These are phyloP conservation scores for Misgurnus mizolepis DNA, from an alignment of 2,113 vertebrate species.

Conservation along the genomic window DNA sequence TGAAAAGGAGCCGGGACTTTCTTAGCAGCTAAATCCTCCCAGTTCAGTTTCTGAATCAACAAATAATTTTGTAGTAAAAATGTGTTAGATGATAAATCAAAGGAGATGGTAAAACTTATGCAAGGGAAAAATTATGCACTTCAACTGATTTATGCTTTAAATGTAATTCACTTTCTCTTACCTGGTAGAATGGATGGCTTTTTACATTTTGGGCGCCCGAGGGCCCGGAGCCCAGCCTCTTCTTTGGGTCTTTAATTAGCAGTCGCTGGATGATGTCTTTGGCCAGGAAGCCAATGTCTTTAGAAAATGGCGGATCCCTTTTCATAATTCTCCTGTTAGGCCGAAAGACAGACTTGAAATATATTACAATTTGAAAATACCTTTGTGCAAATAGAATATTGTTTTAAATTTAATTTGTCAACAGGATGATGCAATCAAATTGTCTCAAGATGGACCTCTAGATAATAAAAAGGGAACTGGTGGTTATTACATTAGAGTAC, in stretches of 20 bases:
- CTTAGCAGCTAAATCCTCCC: slow-evolving; percentile 94
- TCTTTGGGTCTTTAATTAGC: slow-evolving; percentile 92
- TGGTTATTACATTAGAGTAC: neutral
- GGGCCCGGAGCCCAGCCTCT: slow-evolving; percentile 88
- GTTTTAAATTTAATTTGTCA: neutral
- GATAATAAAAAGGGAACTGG: neutral
- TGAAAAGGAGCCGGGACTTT: slow-evolving; percentile 92
- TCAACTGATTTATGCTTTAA: neutral
- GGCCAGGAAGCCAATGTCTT: slow-evolving; percentile 86
- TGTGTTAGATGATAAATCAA: neutral
- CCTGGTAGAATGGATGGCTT: slow-evolving; percentile 96
- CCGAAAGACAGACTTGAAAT: slow-evolving; percentile 13
- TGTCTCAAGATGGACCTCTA: neutral
- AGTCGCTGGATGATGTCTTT: slow-evolving; percentile 92
- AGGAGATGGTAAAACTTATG: neutral
- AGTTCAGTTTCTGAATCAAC: slow-evolving; percentile 87
- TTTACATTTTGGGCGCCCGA: slow-evolving; percentile 88
- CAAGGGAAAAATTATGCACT: no score
- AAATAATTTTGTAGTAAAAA: neutral
- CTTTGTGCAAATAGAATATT: neutral
- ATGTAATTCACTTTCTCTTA: slow-evolving; percentile 58
- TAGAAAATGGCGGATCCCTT: slow-evolving; percentile 94
- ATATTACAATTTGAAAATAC: neutral
- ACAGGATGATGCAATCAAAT: neutral
- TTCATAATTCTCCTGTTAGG: slow-evolving; percentile 90